phyloP scores from a whole-genome alignment of 2,888 invertebrate species.

The Melinopterus prodromus region DNA sequence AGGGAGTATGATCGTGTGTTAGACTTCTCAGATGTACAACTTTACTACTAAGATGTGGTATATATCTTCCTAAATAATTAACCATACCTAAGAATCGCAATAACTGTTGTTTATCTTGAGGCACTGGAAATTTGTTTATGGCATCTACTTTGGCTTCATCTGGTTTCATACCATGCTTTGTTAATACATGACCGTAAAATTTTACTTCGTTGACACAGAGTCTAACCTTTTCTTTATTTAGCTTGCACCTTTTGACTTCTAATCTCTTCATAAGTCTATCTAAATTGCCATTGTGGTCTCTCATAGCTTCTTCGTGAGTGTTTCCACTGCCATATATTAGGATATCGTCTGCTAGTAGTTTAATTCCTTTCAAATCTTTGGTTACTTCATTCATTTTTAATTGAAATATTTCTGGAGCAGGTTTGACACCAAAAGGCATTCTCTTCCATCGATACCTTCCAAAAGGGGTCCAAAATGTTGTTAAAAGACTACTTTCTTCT shows the following conservation, averaged over 20 bases:
- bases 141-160: not conserved
- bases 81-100: no score
- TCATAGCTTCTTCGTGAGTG: not conserved
- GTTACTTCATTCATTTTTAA: not conserved
- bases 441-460: not conserved
- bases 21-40: not conserved
- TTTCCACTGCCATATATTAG: not conserved
- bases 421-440: not conserved
- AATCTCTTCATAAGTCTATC: not conserved
- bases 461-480: slow-evolving; percentile 33
- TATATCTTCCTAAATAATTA: no score
- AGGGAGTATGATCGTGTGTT: not conserved
- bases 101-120: not conserved
- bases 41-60: not conserved
- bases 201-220: not conserved
- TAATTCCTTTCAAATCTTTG: not conserved
- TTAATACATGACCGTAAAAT: not conserved
- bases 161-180: not conserved
- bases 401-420: not conserved
- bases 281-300: not conserved
- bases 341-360: not conserved
- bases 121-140: not conserved
- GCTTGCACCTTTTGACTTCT: not conserved
- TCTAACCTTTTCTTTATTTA: not conserved
- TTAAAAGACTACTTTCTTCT: slow-evolving; percentile 33